Conservation (phyloP, 1,140 invertebrate species). For the Euura lappo region DNA sequence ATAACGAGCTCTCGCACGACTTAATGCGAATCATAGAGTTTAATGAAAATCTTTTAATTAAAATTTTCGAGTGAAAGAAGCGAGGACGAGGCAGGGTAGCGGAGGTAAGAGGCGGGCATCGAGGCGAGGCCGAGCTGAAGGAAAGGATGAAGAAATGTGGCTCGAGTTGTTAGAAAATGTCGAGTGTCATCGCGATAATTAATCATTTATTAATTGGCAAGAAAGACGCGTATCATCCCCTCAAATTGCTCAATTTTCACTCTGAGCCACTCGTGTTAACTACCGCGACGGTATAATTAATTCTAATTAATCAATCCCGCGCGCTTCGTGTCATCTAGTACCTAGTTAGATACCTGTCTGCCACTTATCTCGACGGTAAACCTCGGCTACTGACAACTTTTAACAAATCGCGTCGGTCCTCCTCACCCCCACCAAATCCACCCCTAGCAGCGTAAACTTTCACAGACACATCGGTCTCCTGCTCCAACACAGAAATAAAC, state of each 20-base stretch:
- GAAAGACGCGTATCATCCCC: slow-evolving; percentile 45
- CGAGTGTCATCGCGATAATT: slow-evolving; percentile 51
- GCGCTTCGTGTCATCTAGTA: slow-evolving; percentile 5
- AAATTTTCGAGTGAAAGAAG: slow-evolving; percentile 7
- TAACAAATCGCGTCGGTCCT: not conserved
- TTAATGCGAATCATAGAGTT: slow-evolving; percentile 3
- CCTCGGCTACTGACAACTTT: not conserved
- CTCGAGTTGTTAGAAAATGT: slow-evolving; percentile 25
- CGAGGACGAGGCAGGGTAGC: not conserved
- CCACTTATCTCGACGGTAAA: not conserved
- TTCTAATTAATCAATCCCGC: slow-evolving; percentile 21
- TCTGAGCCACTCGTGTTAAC: slow-evolving; percentile 11
- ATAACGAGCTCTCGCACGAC: not conserved
- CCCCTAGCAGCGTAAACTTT: too few relatives aligned
- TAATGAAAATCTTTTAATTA: slow-evolving; percentile 8
- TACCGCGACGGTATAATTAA: slow-evolving; percentile 17
- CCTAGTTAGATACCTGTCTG: not conserved
- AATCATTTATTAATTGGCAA: slow-evolving; percentile 56
- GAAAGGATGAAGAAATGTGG: not conserved
- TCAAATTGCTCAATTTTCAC: slow-evolving; percentile 44
- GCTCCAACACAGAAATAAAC: too few relatives aligned
- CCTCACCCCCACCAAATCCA: not conserved
- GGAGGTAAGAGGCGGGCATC: not conserved
- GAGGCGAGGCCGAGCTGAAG: not conserved
- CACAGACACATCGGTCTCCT: too few relatives aligned